Conservation (phyloP, 2,888 invertebrate genomes). For the Portevinia maculata region DNA sequence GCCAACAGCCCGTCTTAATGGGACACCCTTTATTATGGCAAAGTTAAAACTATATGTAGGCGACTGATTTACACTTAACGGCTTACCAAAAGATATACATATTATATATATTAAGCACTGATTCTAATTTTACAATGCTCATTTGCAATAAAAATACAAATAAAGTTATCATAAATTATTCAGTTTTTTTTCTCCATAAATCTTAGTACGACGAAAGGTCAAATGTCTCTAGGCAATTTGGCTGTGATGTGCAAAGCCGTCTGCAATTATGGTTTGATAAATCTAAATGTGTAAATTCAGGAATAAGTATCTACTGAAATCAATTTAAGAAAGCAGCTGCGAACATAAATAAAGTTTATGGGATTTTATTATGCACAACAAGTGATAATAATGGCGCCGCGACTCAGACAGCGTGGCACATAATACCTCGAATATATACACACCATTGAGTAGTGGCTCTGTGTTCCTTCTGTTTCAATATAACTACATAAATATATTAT, state of each 20-base stretch:
- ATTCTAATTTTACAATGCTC: too few relatives aligned
- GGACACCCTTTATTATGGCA: too few relatives aligned
- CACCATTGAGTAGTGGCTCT: constrained; percentile 48
- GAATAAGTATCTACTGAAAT: constrained; percentile 56
- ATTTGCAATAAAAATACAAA: too few relatives aligned
- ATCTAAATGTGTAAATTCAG: constrained; percentile 50
- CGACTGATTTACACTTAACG: too few relatives aligned
- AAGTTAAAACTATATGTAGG: too few relatives aligned
- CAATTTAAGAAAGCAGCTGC: constrained; percentile 56
- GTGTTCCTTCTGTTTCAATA: not conserved
- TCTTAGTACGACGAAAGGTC: constrained; percentile 2
- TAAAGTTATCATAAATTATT: not conserved
- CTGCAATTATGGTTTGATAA: constrained; percentile 38
- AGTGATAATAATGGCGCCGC: constrained; percentile 59
- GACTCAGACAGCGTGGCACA: constrained; percentile 6
- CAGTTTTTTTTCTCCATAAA: too few relatives aligned
- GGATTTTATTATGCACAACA: constrained; percentile 59
- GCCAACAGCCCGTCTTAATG: too few relatives aligned
- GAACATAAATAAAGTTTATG: constrained; percentile 69
- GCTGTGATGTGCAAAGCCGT: constrained; percentile 12
- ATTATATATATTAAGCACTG: too few relatives aligned
- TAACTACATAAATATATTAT: constrained; percentile 4
- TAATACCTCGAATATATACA: not conserved
- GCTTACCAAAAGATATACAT: too few relatives aligned
- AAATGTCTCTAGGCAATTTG: constrained; percentile 3